A percentile compares a stretch with the other conserved stretches of the same genome.
phyloP scores from a whole-genome alignment of 1,140 invertebrate species.

The Cyphomyrmex costatus region DNA sequence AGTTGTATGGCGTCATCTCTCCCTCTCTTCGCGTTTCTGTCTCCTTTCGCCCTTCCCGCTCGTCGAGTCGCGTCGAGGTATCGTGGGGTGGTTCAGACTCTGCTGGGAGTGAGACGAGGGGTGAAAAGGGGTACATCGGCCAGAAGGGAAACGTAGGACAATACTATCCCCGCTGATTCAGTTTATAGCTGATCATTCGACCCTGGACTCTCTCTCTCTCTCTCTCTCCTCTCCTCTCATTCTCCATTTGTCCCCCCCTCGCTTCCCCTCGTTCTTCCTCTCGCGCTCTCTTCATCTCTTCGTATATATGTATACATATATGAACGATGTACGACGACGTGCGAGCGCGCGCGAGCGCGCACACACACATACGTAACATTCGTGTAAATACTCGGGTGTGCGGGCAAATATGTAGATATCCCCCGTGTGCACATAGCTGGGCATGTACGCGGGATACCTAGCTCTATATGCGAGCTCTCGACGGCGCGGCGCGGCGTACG shows the following conservation, averaged over 20 bases:
- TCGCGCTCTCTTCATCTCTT: constrained; percentile 46
- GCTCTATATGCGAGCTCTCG: constrained; percentile 52
- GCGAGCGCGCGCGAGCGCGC: neutral
- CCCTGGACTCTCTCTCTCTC: constrained; percentile 67
- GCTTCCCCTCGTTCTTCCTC: constrained; percentile 42
- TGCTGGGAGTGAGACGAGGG: constrained; percentile 25
- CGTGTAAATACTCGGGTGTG: constrained; percentile 67
- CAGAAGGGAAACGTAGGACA: constrained; percentile 72
- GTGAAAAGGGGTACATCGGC: constrained; percentile 11
- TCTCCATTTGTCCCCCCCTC: constrained; percentile 42
- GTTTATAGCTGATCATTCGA: constrained; percentile 85
- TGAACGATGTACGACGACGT: constrained; percentile 34
- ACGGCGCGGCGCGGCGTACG: constrained; percentile 15
- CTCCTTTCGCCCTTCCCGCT: constrained; percentile 40
- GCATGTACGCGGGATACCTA: constrained; percentile 65
- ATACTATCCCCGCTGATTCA: constrained; percentile 81
- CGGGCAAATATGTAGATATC: constrained; percentile 73
- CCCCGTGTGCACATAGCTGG: constrained; percentile 65
- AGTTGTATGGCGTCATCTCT: constrained; percentile 70
- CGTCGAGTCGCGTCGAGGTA: constrained; percentile 67
- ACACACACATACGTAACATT: neutral
- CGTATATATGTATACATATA: constrained; percentile 65
- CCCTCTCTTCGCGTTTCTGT: constrained; percentile 41
- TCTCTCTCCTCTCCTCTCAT: constrained; percentile 13
- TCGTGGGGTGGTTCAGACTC: constrained; percentile 72